Percentiles rank a stretch among this genome's conserved stretches.
Conservation (phyloP, 2,797 vertebrate species). For the Gobionotothen gibberifrons region DNA sequence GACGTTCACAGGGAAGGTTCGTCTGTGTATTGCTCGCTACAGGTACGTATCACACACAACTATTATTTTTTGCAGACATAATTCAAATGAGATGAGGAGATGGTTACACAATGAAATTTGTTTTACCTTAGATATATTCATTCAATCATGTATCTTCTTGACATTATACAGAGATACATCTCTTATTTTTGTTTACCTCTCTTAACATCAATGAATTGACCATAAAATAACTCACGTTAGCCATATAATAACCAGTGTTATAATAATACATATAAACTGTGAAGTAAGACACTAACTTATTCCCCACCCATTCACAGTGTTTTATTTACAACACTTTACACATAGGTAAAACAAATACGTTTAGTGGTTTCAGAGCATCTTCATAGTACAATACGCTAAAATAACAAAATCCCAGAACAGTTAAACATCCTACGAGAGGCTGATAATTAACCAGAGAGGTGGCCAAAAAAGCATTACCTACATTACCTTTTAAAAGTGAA, state of each 20-base stretch:
- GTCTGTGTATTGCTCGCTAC: slow-evolving; percentile 96
- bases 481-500: slow-evolving; percentile 2
- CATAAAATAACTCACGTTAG: too few relatives aligned
- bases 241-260: too few relatives aligned
- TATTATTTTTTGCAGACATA: too few relatives aligned
- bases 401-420: not conserved
- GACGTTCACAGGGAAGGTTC: slow-evolving; percentile 94
- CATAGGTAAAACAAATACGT: not conserved
- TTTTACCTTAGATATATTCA: too few relatives aligned
- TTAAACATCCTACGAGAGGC: not conserved
- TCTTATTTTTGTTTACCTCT: too few relatives aligned
- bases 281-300: not conserved
- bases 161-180: too few relatives aligned
- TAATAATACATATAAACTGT: too few relatives aligned
- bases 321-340: not conserved
- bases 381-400: not conserved
- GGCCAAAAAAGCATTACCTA: slow-evolving; percentile 14
- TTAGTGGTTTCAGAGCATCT: not conserved
- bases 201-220: too few relatives aligned
- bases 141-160: too few relatives aligned
- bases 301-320: not conserved
- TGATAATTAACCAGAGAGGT: slow-evolving; percentile 10
- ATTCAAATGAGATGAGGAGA: too few relatives aligned
- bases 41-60: slow-evolving; percentile 83
- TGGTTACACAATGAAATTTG: too few relatives aligned